Percentiles rank a stretch among this genome's conserved stretches.
phyloP scores from a whole-genome alignment of 2,888 invertebrate species.

The Morpho deidamia region DNA sequence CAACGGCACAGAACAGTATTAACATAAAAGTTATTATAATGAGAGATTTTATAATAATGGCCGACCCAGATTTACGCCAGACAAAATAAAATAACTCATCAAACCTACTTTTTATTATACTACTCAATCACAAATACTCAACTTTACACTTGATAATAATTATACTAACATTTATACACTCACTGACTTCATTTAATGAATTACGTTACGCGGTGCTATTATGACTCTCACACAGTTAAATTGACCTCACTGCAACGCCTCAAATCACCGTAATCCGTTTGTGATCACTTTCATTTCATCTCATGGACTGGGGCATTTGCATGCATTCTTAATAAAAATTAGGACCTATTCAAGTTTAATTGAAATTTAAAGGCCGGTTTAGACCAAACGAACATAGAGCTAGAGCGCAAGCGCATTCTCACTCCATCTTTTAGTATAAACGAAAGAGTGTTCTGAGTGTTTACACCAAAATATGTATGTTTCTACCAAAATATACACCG shows the following conservation, averaged over 20 bases:
- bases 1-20: neutral
- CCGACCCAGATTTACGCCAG: neutral
- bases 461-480: too few species aligned
- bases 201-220: neutral
- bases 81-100: constrained; percentile 10
- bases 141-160: constrained; percentile 13
- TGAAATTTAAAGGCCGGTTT: too few species aligned
- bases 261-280: neutral
- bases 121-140: constrained; percentile 26
- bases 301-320: too few species aligned
- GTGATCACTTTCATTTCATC: too few species aligned
- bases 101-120: constrained; percentile 28
- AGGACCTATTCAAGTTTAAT: too few species aligned
- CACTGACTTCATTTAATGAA: constrained; percentile 15
- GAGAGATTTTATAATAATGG: neutral
- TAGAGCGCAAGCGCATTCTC: too few species aligned
- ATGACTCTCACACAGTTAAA: too few species aligned
- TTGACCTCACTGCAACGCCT: neutral
- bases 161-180: constrained; percentile 2
- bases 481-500: too few species aligned
- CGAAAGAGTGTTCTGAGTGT: too few species aligned
- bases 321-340: too few species aligned
- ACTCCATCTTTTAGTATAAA: too few species aligned
- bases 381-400: too few species aligned
- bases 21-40: neutral